A percentile compares a stretch with the other conserved stretches of the same genome.
phyloP scores from a whole-genome alignment of 2,888 invertebrate genomes.

The Spisula subtruncata region DNA sequence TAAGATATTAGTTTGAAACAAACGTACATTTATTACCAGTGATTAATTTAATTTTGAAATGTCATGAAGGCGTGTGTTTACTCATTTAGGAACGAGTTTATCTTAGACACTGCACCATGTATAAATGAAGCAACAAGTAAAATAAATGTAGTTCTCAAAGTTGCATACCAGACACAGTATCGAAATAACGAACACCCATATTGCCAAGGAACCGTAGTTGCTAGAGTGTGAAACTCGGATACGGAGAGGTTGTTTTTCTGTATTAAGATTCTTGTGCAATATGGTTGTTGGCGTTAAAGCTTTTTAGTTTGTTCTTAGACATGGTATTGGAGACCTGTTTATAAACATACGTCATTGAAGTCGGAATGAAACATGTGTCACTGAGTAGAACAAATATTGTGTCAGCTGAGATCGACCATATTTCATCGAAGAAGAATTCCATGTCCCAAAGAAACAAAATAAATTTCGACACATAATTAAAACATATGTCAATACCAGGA shows the following conservation, averaged over 20 bases:
- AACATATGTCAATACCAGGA: not conserved
- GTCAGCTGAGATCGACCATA: conserved; percentile 50
- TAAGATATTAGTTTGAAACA: conserved; percentile 7
- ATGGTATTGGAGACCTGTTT: conserved; percentile 40
- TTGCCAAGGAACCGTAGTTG: not conserved
- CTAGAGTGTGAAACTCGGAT: not conserved
- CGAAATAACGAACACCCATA: not conserved
- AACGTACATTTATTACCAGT: not conserved
- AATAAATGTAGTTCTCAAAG: not conserved
- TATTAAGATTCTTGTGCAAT: not conserved
- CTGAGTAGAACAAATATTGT: conserved; percentile 53
- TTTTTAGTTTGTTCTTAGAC: conserved; percentile 29
- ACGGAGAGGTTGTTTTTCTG: not conserved
- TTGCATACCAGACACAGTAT: not conserved
- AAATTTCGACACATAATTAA: not conserved
- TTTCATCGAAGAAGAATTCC: conserved; percentile 35
- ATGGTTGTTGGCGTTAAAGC: not conserved
- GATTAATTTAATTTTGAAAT: conserved; percentile 5
- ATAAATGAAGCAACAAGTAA: conserved; percentile 1
- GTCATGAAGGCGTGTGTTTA: not conserved
- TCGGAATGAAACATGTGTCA: conserved; percentile 55
- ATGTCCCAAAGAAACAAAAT: conserved; percentile 16
- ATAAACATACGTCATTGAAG: conserved; percentile 48
- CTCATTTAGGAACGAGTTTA: not conserved
- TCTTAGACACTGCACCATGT: not conserved